Evolutionary conservation across 2,113 vertebrate genomes (phyloP).

Genomic region (Tychaedon coryphoeus): DNA sequence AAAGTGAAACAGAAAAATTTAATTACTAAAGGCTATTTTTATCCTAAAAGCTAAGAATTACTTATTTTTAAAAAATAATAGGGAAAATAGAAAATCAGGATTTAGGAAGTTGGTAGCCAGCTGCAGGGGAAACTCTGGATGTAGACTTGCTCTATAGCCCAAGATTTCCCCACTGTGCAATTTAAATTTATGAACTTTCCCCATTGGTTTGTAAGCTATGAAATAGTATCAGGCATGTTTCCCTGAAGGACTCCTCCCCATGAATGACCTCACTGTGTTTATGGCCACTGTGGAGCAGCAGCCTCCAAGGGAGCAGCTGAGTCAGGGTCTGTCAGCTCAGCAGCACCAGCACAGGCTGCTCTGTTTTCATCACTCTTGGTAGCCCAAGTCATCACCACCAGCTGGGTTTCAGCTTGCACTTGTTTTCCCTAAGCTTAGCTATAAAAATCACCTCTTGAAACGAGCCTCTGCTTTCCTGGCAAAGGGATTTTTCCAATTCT

Average conservation of each 20-base stretch:
- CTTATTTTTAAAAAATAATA: background rate
- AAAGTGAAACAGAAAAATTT: background rate
- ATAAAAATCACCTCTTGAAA: background rate
- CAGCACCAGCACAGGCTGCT: background rate
- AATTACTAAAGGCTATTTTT: background rate
- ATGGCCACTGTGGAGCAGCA: rapidly evolving
- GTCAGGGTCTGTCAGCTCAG: background rate
- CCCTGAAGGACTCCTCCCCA: background rate
- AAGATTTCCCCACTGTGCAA: background rate
- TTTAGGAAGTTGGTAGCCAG: background rate
- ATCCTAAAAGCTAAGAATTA: background rate
- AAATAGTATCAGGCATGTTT: background rate
- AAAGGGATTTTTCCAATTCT: background rate
- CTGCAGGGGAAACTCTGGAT: background rate
- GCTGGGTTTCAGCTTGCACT: background rate
- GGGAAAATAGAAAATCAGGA: background rate
- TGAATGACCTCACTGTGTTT: background rate
- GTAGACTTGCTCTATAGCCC: background rate
- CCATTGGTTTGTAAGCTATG: background rate
- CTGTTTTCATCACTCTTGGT: background rate
- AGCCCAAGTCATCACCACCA: background rate
- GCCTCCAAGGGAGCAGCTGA: background rate
- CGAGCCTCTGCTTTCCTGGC: background rate
- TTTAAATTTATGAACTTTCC: background rate
- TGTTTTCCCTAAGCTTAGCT: background rate